These are phyloP conservation scores for Tapirus indicus DNA, from an alignment of 2,797 vertebrate species.

Conservation along the genomic window DNA sequence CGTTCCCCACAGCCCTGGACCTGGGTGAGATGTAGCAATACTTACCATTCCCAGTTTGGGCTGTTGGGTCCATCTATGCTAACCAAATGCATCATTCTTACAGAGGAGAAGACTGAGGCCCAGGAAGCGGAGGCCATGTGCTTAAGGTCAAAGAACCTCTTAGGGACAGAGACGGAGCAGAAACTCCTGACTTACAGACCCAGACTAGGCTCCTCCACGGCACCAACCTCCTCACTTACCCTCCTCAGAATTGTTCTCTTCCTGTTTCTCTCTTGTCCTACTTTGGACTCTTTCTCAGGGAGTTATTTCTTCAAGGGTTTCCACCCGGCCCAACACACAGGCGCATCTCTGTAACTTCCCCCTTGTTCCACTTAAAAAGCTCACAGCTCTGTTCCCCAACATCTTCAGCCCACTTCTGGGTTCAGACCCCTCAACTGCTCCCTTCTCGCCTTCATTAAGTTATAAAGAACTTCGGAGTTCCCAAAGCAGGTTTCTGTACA, in stretches of 20 bases:
- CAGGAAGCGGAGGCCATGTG: neutral
- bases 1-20: fast-evolving
- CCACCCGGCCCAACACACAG: neutral
- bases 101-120: neutral
- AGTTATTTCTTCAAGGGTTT: neutral
- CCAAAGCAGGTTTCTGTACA: neutral
- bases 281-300: neutral
- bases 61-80: neutral
- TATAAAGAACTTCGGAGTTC: neutral
- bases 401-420: neutral
- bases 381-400: neutral
- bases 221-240: neutral
- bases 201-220: neutral
- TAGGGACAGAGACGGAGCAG: neutral
- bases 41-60: neutral
- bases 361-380: neutral
- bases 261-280: neutral
- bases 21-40: neutral
- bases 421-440: neutral
- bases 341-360: neutral
- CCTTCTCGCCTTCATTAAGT: neutral
- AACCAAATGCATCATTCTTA: neutral
- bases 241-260: neutral
- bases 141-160: neutral
- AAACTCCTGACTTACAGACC: neutral